phyloP scores from a whole-genome alignment of 2,797 vertebrate genomes.

The Enoplosus armatus region DNA sequence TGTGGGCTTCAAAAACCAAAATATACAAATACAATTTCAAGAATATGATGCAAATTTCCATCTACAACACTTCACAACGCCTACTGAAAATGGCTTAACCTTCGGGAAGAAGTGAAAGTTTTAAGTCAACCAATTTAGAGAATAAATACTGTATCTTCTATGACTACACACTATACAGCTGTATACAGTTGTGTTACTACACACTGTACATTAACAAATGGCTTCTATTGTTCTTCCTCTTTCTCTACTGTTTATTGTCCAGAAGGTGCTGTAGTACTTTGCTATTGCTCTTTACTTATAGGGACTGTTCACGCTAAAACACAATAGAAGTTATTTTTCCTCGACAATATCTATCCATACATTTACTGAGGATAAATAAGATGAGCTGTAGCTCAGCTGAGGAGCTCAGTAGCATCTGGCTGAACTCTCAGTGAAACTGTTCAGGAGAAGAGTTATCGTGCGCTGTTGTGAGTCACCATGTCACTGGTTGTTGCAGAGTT shows the following conservation, averaged over 20 bases:
- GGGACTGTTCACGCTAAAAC: not conserved
- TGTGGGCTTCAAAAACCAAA: slow-evolving; percentile 36
- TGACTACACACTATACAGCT: slow-evolving; percentile 1
- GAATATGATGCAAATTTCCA: slow-evolving; percentile 22
- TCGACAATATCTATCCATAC: not conserved
- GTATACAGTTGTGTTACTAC: slow-evolving; percentile 16
- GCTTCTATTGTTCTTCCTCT: slow-evolving; percentile 16
- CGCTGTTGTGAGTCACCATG: slow-evolving; percentile 1
- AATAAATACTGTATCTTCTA: slow-evolving; percentile 39
- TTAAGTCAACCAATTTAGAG: slow-evolving; percentile 9
- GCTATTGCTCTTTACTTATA: slow-evolving; percentile 41
- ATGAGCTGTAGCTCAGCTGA: not conserved
- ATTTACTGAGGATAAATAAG: not conserved
- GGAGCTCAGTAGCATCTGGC: not conserved
- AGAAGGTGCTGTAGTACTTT: slow-evolving; percentile 55
- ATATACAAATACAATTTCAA: slow-evolving; percentile 37
- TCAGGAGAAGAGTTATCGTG: not conserved
- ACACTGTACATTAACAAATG: slow-evolving; percentile 38
- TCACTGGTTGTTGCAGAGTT: not conserved
- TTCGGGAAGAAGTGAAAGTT: not conserved
- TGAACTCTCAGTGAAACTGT: not conserved
- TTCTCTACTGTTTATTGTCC: not conserved
- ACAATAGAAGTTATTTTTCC: not conserved
- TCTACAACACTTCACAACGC: slow-evolving; percentile 32
- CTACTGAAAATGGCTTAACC: slow-evolving; percentile 9